phyloP scores from a whole-genome alignment of 2,888 invertebrate genomes.

The Tachina fera region DNA sequence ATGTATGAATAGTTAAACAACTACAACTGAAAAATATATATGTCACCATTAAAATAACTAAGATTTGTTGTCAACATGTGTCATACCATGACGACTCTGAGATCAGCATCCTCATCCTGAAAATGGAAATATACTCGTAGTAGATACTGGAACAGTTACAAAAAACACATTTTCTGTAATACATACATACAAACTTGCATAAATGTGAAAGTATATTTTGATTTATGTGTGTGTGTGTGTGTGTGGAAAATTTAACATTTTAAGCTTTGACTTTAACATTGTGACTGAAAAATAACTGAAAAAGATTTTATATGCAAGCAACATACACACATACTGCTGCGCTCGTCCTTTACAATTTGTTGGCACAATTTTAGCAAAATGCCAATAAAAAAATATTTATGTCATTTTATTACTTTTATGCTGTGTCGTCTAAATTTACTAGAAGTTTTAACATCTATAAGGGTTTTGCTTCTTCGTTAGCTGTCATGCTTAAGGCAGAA shows the following conservation, averaged over 20 bases:
- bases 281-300: conserved; percentile 2
- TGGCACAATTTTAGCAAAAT: conserved; percentile 47
- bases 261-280: conserved; percentile 6
- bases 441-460: neutral
- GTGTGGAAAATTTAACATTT: neutral
- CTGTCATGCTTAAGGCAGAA: conserved; percentile 6
- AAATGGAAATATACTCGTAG: conserved; percentile 1
- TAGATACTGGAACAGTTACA: neutral
- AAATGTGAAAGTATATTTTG: neutral
- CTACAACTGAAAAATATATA: conserved; percentile 29
- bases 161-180: neutral
- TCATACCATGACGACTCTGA: conserved; percentile 58
- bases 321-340: neutral
- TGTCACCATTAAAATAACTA: conserved; percentile 61
- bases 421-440: neutral
- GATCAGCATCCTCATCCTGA: conserved; percentile 21
- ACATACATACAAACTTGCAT: neutral
- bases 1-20: conserved; percentile 23
- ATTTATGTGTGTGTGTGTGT: conserved; percentile 15
- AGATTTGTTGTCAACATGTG: conserved; percentile 70
- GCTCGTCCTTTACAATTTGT: conserved; percentile 3
- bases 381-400: conserved; percentile 5
- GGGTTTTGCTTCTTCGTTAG: neutral
- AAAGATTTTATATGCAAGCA: neutral
- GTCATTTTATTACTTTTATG: neutral